Evolutionary conservation across 2,113 vertebrate species (phyloP).

Genomic region (Chamaea fasciata): DNA sequence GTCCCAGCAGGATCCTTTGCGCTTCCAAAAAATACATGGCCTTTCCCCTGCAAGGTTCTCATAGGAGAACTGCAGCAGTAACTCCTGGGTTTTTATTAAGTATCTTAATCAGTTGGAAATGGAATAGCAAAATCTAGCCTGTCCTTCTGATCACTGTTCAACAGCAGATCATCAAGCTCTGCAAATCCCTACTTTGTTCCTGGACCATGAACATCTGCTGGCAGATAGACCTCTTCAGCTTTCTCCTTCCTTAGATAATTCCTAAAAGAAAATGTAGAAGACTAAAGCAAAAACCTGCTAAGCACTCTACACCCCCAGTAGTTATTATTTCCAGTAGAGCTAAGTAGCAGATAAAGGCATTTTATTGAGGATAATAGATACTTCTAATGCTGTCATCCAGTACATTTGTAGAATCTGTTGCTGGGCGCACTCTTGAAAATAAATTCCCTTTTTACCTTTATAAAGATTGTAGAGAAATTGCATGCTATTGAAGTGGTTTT

Average conservation of each 20-base stretch:
- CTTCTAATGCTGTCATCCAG: not conserved
- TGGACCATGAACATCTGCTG: not conserved
- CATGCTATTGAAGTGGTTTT: not conserved
- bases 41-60: not conserved
- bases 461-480: not conserved
- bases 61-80: not conserved
- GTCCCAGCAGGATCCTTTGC: not conserved
- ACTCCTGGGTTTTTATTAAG: not conserved
- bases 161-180: not conserved
- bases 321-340: not conserved
- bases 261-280: not conserved
- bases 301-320: not conserved
- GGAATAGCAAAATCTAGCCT: not conserved
- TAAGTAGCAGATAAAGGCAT: slow-evolving; percentile 27
- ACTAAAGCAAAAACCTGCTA: not conserved
- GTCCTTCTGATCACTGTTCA: not conserved
- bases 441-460: not conserved
- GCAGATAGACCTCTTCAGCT: not conserved
- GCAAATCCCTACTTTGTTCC: not conserved
- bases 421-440: not conserved
- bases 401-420: not conserved
- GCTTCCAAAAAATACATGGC: not conserved
- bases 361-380: slow-evolving; percentile 16
- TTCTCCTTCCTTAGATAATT: not conserved
- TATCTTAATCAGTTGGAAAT: not conserved